Percentiles rank a stretch among this genome's conserved stretches.
Conservation (phyloP, 2,113 vertebrate genomes). For the Hystrix brachyura region DNA sequence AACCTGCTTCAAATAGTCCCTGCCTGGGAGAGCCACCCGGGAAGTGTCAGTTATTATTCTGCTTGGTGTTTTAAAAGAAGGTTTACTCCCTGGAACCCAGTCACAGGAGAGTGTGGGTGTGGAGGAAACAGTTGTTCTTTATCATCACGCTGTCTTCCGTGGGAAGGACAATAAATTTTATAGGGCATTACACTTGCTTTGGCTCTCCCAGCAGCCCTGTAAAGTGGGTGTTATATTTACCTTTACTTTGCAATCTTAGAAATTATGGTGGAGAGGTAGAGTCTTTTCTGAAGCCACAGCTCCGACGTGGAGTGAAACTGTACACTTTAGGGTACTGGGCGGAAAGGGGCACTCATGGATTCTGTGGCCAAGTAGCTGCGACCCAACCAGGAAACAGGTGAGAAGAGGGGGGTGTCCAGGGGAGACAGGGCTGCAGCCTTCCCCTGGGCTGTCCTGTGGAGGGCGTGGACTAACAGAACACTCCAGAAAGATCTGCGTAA, state of each 20-base stretch:
- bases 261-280: neutral
- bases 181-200: neutral
- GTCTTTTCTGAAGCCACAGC: neutral
- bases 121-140: neutral
- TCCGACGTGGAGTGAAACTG: neutral
- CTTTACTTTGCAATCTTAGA: conserved; percentile 47
- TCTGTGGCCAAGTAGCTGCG: neutral
- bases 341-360: neutral
- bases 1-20: neutral
- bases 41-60: neutral
- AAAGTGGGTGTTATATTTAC: conserved; percentile 41
- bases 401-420: neutral
- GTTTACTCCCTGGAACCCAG: conserved; percentile 43
- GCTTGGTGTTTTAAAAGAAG: neutral
- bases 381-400: neutral
- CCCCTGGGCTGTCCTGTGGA: neutral
- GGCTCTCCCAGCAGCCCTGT: neutral
- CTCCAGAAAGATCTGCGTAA: neutral
- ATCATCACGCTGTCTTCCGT: neutral
- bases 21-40: neutral
- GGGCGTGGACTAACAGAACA: neutral
- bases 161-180: conserved; percentile 44
- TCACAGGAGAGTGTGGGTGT: neutral
- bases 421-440: neutral
- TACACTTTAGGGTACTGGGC: neutral